Base-by-base conservation (phyloP, 2,113 vertebrate species). In the Oreocharis arfaki region DNA sequence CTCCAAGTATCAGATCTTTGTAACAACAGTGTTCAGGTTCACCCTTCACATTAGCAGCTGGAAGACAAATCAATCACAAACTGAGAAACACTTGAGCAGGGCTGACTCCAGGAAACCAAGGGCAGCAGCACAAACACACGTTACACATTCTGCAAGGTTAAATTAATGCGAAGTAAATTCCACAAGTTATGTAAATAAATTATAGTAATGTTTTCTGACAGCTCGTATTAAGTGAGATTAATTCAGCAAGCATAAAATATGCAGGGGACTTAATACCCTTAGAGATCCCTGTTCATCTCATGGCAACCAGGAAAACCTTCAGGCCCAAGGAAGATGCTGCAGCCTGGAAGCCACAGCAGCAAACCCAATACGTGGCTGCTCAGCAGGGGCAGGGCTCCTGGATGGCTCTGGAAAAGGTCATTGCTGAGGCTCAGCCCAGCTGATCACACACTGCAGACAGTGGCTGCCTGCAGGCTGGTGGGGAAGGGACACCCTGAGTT, bases 171-270 rank as follows among this genome's bases (percentile, higher is more conserved):
- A 93, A 94, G 44, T 75, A 96, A 96, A 93, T 78, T 90, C 88
- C 95, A 91, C 47, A 49, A 77, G 87, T 95, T 96, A 95, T 84
- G 95, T 82, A 95, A 96, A 96, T 91, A 95, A 95, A 94, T 96
- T 96, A 96, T 10, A 93, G 83, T 56, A 88, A 95, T 52, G 64
- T 57, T 93, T 75, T 57, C 86, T 96, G 94, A 93, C 94, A 96
- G 83, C 49, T 78, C 17, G 3, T 63, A 86, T 96, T 95, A 96
- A 96, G 88, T 86, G 89, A 95, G 94, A 97, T 96, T 93, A 94
- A 96, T 96, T 93, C 86, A 60, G 64, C 57, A 70, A 88, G 22
- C 46, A 88, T 37, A 79, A 94, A 90, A 41, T 3, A 88, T 41
- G n/a, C 91, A 60, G 73, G 77, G 67, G 50, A 59, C 57, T 79